phyloP scores from a whole-genome alignment of 1,140 invertebrate genomes.

The Homalodisca vitripennis region DNA sequence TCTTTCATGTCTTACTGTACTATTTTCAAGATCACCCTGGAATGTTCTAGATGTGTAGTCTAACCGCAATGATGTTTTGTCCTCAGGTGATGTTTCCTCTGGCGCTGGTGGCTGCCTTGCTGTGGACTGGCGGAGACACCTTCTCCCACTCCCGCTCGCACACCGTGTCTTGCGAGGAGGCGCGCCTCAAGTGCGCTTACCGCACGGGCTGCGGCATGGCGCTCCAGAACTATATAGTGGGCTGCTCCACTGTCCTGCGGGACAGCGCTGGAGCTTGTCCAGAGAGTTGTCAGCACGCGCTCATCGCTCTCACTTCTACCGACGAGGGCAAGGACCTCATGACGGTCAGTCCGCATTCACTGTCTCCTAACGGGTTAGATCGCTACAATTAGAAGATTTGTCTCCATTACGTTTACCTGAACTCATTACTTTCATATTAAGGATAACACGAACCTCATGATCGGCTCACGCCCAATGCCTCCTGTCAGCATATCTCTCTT shows the following conservation, averaged over 20 bases:
- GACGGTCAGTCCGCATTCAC: conserved; percentile 53
- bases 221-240: conserved; percentile 68
- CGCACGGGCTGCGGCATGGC: conserved; percentile 70
- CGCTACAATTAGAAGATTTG: too few species aligned
- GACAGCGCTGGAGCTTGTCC: conserved; percentile 55
- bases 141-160: not conserved
- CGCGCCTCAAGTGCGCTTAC: conserved; percentile 67
- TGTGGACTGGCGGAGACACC: not conserved
- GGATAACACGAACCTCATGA: too few species aligned
- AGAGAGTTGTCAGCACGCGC: conserved; percentile 66
- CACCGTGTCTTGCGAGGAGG: conserved; percentile 58
- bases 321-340: conserved; percentile 73
- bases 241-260: conserved; percentile 65
- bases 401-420: too few species aligned
- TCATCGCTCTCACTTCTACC: conserved; percentile 74
- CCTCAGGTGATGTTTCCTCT: conserved; percentile 23
- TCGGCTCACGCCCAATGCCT: too few species aligned
- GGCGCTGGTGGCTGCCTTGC: conserved; percentile 11
- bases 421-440: too few species aligned
- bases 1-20: too few species aligned
- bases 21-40: too few species aligned
- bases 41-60: too few species aligned
- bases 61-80: conserved; percentile 3
- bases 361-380: not conserved
- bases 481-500: too few species aligned